phyloP scores from a whole-genome alignment of 2,113 vertebrate genomes.

The Oncorhynchus kisutch region DNA sequence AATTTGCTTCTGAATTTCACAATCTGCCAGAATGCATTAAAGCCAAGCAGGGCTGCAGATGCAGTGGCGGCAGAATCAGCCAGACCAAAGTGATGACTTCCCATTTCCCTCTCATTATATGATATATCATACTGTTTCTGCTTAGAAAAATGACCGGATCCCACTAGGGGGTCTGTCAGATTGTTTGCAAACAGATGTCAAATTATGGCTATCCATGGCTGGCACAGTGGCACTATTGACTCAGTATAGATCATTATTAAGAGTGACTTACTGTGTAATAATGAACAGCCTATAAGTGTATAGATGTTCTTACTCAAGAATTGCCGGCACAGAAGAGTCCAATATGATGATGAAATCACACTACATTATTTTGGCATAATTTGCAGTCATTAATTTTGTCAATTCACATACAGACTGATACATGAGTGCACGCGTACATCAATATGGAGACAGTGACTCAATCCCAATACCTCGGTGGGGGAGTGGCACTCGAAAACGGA shows the following conservation, averaged over 20 bases:
- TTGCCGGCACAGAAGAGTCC: not conserved
- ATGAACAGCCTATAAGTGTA: not conserved
- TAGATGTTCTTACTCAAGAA: not conserved
- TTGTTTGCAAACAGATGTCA: slow-evolving; percentile 43
- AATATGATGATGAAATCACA: no score
- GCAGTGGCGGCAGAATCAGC: slow-evolving; percentile 36
- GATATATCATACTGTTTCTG: slow-evolving; percentile 42
- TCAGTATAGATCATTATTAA: not conserved
- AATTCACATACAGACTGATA: no score
- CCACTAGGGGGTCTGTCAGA: slow-evolving; percentile 29
- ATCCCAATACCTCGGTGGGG: no score
- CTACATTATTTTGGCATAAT: no score
- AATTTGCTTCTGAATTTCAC: slow-evolving; percentile 70
- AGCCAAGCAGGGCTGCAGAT: slow-evolving; percentile 62
- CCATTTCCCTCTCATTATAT: slow-evolving; percentile 56
- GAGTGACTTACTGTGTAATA: not conserved
- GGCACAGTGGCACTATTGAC: not conserved
- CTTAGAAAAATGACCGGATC: slow-evolving; percentile 47
- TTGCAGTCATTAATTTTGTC: no score
- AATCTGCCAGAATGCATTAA: slow-evolving; percentile 76
- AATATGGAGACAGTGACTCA: not conserved
- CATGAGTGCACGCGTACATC: not conserved
- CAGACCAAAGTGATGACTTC: slow-evolving; percentile 60
- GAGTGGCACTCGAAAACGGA: no score
- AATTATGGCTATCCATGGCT: not conserved